Evolutionary conservation across 2,888 invertebrate species (phyloP).

Genomic region (Drosophila paucipuncta): DNA sequence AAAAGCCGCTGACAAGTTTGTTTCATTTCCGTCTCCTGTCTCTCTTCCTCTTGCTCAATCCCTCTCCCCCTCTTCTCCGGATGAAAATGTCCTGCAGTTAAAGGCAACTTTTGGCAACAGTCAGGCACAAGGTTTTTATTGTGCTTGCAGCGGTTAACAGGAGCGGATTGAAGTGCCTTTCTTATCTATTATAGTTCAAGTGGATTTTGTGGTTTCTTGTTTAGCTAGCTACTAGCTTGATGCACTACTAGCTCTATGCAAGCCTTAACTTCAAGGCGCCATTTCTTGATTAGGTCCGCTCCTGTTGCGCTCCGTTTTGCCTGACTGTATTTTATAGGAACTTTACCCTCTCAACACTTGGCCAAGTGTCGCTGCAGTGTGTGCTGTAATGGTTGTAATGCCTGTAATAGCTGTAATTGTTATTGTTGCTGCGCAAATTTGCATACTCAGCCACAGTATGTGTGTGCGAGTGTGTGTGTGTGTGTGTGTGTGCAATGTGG

Average conservation of each 20-base stretch:
- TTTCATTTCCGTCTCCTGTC: slow-evolving; percentile 55
- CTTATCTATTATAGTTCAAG: background rate
- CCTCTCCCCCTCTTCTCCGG: background rate
- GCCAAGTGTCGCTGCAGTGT: slow-evolving; percentile 59
- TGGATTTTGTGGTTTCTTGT: background rate
- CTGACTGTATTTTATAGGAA: slow-evolving; percentile 25
- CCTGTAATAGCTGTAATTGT: slow-evolving; percentile 38
- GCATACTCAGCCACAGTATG: slow-evolving; percentile 44
- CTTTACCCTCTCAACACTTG: slow-evolving; percentile 52
- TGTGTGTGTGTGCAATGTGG: slow-evolving; percentile 37
- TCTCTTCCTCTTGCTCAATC: background rate
- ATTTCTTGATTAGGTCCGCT: slow-evolving; percentile 9
- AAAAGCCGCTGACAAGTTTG: slow-evolving; percentile 75
- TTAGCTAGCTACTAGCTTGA: background rate
- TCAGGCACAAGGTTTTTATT: slow-evolving; percentile 6
- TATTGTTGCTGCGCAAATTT: slow-evolving; percentile 46
- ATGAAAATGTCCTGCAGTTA: slow-evolving; percentile 60
- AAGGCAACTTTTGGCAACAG: slow-evolving; percentile 57
- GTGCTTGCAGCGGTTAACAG: slow-evolving; percentile 17
- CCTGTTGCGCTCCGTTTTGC: slow-evolving; percentile 27
- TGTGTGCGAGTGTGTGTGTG: background rate
- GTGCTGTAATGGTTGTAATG: slow-evolving; percentile 59
- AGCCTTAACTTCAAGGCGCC: background rate
- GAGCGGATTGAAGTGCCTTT: slow-evolving; percentile 19
- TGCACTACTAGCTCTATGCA: background rate